Conservation (phyloP, 2,888 invertebrate species). For the Pocota personata region DNA sequence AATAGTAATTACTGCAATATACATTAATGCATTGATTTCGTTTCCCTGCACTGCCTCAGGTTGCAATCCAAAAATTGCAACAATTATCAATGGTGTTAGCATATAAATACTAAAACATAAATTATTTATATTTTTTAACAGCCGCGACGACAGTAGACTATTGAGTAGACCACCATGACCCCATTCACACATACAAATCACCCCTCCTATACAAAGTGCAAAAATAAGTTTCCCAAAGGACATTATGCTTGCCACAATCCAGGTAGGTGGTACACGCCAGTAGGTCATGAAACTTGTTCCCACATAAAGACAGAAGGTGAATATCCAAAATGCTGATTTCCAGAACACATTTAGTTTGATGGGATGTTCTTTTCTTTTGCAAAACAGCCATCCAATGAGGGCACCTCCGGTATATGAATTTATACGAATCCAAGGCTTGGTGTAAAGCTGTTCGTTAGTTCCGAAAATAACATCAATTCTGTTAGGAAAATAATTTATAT, state of each 20-base stretch:
- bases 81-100: not conserved
- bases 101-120: not conserved
- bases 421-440: not conserved
- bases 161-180: not conserved
- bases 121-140: not conserved
- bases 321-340: not conserved
- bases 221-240: not conserved
- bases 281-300: not conserved
- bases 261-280: not conserved
- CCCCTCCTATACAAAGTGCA: not conserved
- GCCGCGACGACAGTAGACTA: not conserved
- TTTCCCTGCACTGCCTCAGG: not conserved
- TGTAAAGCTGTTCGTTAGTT: not conserved
- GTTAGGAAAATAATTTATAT: no score
- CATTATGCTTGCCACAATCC: not conserved
- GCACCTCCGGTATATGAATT: not conserved
- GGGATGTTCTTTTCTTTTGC: not conserved
- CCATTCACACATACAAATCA: not conserved
- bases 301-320: not conserved
- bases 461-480: not conserved
- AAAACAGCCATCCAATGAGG: not conserved
- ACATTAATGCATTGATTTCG: not conserved
- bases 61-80: not conserved
- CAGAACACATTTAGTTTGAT: not conserved
- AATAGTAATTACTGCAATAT: not conserved